These are phyloP conservation scores for Aporophyla nigra DNA, from an alignment of 2,888 invertebrate genomes.

Conservation along the genomic window DNA sequence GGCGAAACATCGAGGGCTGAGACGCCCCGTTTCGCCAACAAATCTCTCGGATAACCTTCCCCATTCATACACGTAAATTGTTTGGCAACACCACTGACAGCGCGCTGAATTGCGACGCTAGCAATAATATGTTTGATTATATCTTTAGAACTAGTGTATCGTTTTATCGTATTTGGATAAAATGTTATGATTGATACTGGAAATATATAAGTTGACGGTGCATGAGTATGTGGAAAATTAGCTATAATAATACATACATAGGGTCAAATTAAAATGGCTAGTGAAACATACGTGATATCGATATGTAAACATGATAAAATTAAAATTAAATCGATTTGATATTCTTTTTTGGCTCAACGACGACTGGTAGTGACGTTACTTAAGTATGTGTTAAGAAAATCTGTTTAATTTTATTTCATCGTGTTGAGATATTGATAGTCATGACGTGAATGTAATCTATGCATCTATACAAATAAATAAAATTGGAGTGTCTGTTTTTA, in stretches of 20 bases:
- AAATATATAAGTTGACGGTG: not conserved
- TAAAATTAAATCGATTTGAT: too few relatives aligned
- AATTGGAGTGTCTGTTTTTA: too few relatives aligned
- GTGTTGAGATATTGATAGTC: too few relatives aligned
- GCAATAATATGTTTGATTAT: conserved; percentile 63
- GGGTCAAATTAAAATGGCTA: too few relatives aligned
- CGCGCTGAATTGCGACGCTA: conserved; percentile 58
- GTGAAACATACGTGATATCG: too few relatives aligned
- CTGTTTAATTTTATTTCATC: too few relatives aligned
- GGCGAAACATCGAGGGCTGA: conserved; percentile 74
- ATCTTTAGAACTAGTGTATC: conserved; percentile 32
- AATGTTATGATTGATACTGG: not conserved
- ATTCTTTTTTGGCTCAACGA: too few relatives aligned
- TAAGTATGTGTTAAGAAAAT: too few relatives aligned
- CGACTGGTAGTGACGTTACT: too few relatives aligned
- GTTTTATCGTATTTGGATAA: conserved; percentile 12
- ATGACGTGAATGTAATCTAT: too few relatives aligned
- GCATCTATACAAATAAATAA: too few relatives aligned
- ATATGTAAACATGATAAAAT: too few relatives aligned
- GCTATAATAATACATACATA: not conserved
- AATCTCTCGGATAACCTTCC: conserved; percentile 77
- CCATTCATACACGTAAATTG: conserved; percentile 75
- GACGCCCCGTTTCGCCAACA: conserved; percentile 74
- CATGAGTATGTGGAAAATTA: not conserved
- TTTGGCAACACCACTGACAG: conserved; percentile 68